Conservation (phyloP, 2,797 vertebrate species). For the Sebastes oblongus region DNA sequence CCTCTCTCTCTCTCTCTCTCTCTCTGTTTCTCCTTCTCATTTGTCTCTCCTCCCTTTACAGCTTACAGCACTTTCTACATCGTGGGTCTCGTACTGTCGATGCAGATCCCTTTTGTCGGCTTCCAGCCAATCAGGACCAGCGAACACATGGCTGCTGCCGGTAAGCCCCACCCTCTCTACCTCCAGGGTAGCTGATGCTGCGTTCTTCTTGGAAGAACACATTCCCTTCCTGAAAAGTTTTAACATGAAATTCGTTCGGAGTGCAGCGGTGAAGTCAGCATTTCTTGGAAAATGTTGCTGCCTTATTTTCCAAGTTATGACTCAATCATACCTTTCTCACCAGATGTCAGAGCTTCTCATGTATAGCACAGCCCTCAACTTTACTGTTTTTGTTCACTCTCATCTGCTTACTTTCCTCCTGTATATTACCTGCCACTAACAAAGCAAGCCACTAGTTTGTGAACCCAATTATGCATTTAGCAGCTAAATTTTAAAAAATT, state of each 20-base stretch:
- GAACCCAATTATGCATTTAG: not conserved
- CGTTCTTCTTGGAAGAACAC: conserved; percentile 1
- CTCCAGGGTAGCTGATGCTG: not conserved
- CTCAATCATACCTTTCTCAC: not conserved
- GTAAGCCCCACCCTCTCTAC: conserved; percentile 74
- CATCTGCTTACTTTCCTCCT: not conserved
- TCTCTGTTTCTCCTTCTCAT: not conserved
- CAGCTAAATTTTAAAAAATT: not conserved
- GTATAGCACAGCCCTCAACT: not conserved
- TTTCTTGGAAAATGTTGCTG: not conserved
- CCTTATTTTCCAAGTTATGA: not conserved
- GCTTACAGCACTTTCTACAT: conserved; percentile 99
- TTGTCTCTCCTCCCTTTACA: conserved; percentile 62
- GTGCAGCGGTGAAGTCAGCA: not conserved
- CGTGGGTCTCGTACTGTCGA: conserved; percentile 95
- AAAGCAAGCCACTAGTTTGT: not conserved
- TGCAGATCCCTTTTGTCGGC: conserved; percentile 99
- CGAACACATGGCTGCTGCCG: conserved; percentile 98
- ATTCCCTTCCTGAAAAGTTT: conserved; percentile 6
- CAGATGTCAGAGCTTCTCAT: not conserved
- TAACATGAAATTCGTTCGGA: not conserved
- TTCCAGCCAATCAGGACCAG: conserved; percentile 99
- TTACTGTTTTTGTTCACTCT: not conserved
- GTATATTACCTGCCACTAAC: not conserved
- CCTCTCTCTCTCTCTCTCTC: not conserved